These are phyloP conservation scores for Megamerina dolium DNA, from an alignment of 2,888 invertebrate genomes.

Conservation along the genomic window DNA sequence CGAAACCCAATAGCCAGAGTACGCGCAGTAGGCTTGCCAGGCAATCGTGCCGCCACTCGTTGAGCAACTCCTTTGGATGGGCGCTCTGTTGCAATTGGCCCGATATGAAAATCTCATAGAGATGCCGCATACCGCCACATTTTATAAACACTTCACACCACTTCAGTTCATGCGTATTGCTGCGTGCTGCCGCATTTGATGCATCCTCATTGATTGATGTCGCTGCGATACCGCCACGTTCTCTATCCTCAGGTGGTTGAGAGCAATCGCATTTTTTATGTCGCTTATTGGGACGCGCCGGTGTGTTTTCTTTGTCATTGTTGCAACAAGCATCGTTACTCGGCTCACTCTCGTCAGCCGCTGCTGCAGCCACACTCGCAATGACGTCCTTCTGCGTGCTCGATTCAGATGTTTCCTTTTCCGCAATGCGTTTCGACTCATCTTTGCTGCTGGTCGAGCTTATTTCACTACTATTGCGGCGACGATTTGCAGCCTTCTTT, in stretches of 20 bases:
- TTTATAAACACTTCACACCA: constrained; percentile 81
- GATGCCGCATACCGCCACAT: constrained; percentile 78
- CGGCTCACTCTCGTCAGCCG: neutral
- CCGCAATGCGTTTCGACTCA: constrained; percentile 25
- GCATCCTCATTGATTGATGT: constrained; percentile 12
- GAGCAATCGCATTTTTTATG: constrained; percentile 28
- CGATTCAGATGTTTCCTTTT: constrained; percentile 19
- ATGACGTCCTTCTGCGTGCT: constrained; percentile 21
- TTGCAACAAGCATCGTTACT: constrained; percentile 17
- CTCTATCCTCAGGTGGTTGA: constrained; percentile 1
- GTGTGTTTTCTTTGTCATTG: constrained; percentile 39
- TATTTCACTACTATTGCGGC: constrained; percentile 33
- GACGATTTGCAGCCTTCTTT: constrained; percentile 6
- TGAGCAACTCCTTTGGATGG: constrained; percentile 54
- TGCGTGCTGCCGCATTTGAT: neutral
- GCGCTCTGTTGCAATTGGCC: constrained; percentile 72
- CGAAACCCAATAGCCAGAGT: constrained; percentile 78
- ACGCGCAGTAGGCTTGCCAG: constrained; percentile 80
- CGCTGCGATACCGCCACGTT: constrained; percentile 8
- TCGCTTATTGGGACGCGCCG: constrained; percentile 27
- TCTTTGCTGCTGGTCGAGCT: constrained; percentile 13
- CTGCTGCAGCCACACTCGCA: neutral
- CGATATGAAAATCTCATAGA: constrained; percentile 89
- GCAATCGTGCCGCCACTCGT: constrained; percentile 92
- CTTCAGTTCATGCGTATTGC: constrained; percentile 24